Evolutionary conservation across 2,113 vertebrate genomes (phyloP), one percentile per base, ranked within the genome.

Genomic region (Pungitius pungitius): DNA sequence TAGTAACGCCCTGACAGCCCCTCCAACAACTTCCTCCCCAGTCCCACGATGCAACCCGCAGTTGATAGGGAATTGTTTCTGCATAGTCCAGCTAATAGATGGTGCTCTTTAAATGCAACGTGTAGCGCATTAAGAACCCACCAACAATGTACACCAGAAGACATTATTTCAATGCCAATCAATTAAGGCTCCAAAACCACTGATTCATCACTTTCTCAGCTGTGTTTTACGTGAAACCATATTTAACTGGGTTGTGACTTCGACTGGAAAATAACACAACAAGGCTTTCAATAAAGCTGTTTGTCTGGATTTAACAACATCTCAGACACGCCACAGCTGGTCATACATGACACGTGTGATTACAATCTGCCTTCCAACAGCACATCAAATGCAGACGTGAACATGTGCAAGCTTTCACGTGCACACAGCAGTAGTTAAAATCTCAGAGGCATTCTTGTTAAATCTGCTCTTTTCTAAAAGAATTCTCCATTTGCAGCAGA

Each of bases 1-100:
- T 81, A 89, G 93, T 88, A 89, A 93, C 92, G 61, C 72, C 68
- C 87, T 83, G 88, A 61, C 75, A 81, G 85, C 77, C 89, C 89
- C 80, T 91, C 79, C 82, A 86, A 92, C 90, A 85, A 90, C 91
- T 87, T 89, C 82, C 83, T 85, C 75, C 62, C 69, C 69, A 78
- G 78, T 86, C 81, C 75, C 78, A 86, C 64, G 83, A 66, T 80
- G 77, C 78, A 75, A 85, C 77, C 78, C 62, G 2, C 58, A 76
- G 79, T 81, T 27, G 30, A n/a, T 74, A 7, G 47, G 72, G 77
- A 35, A 75, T 63, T 72, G 40, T 54, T 73, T 88, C 74, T 64
- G 85, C 63, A 80, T 51, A 69, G 75, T 78, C n/a, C 39, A 76
- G 63, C 55, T 56, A 73, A 51, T 47, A 39, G 6, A 12, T 30